These are phyloP conservation scores for Chelonus formosanus DNA, from an alignment of 2,888 invertebrate species.

Conservation along the genomic window DNA sequence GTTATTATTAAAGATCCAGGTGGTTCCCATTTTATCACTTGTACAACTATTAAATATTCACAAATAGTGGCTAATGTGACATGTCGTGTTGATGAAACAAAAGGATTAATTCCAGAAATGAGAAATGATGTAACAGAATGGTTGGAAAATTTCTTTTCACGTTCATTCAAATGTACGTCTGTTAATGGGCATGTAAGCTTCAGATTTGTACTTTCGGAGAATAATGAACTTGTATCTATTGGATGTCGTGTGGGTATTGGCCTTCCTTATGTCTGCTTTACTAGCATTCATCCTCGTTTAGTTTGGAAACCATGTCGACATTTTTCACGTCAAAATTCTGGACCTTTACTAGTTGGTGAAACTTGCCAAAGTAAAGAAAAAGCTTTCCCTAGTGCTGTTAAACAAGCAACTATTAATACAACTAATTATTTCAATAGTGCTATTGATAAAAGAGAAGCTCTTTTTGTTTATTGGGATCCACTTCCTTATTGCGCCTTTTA, in stretches of 20 bases:
- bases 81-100: constrained; percentile 76
- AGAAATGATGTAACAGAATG: constrained; percentile 76
- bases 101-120: constrained; percentile 75
- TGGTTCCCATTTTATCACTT: constrained; percentile 80
- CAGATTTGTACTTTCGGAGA: constrained; percentile 74
- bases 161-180: constrained; percentile 72
- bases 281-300: constrained; percentile 73
- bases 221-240: constrained; percentile 69
- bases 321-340: constrained; percentile 69
- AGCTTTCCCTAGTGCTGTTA: constrained; percentile 67
- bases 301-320: constrained; percentile 74
- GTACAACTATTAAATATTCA: constrained; percentile 83
- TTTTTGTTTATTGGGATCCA: constrained; percentile 87
- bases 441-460: constrained; percentile 80
- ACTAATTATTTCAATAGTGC: constrained; percentile 68
- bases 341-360: constrained; percentile 60
- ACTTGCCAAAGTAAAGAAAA: constrained; percentile 67
- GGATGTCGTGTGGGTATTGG: constrained; percentile 83
- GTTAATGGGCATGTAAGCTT: constrained; percentile 84
- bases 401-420: constrained; percentile 65
- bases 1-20: constrained; percentile 79
- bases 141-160: constrained; percentile 77
- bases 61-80: constrained; percentile 82
- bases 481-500: constrained; percentile 87
- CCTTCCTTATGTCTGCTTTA: constrained; percentile 82